These are phyloP conservation scores for Drosophila nr. medialis DNA, from an alignment of 2,888 invertebrate genomes.

Conservation along the genomic window DNA sequence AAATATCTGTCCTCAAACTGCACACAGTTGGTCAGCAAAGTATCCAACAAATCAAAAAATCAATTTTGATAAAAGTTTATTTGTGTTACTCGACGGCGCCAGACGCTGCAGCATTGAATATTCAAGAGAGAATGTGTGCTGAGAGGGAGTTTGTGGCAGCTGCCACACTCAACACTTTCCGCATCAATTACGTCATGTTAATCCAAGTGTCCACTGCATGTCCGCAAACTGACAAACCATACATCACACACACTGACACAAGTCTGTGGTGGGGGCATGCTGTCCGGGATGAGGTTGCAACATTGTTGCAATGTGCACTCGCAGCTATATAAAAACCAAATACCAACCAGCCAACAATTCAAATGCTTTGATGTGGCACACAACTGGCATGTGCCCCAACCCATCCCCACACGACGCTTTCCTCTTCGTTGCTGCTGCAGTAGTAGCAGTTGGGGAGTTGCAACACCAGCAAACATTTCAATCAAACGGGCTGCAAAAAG, in stretches of 20 bases:
- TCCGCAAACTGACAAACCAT: slow-evolving; percentile 84
- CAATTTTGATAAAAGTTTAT: slow-evolving; percentile 59
- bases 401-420: not conserved
- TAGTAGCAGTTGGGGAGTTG: slow-evolving; percentile 33
- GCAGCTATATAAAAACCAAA: slow-evolving; percentile 55
- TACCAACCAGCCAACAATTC: slow-evolving; percentile 62
- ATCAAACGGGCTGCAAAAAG: slow-evolving; percentile 65
- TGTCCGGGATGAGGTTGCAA: slow-evolving; percentile 28
- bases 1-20: not conserved
- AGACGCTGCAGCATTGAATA: slow-evolving; percentile 1
- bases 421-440: not conserved
- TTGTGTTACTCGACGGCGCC: slow-evolving; percentile 7
- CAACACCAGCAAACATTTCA: slow-evolving; percentile 76
- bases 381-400: slow-evolving; percentile 18
- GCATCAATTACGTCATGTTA: slow-evolving; percentile 81
- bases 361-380: slow-evolving; percentile 72
- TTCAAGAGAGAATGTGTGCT: not conserved
- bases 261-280: not conserved
- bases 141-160: slow-evolving; percentile 48
- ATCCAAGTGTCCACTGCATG: slow-evolving; percentile 83
- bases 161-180: slow-evolving; percentile 81
- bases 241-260: slow-evolving; percentile 76
- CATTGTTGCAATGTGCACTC: slow-evolving; percentile 69
- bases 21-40: not conserved
- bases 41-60: slow-evolving; percentile 27